Percentiles rank a stretch among this genome's conserved stretches.
These are phyloP conservation scores for Eclectus roratus DNA, from an alignment of 2,113 vertebrate species.

Conservation along the genomic window DNA sequence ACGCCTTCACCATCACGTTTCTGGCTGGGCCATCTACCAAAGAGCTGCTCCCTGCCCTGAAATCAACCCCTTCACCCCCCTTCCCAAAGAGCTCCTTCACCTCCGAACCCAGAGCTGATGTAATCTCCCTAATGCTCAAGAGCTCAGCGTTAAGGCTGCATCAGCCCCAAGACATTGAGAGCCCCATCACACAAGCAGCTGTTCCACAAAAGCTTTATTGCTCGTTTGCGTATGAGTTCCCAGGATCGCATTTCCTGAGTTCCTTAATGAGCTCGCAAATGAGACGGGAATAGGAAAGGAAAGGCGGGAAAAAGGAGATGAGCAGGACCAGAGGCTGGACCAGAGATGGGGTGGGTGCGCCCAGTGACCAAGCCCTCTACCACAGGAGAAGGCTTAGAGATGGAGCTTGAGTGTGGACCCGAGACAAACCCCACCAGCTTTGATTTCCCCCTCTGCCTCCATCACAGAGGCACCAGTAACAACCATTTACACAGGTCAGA, in stretches of 20 bases:
- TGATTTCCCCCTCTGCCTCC: not conserved
- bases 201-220: constrained; percentile 68
- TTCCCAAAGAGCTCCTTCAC: not conserved
- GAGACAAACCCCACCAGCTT: not conserved
- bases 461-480: not conserved
- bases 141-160: constrained; percentile 47
- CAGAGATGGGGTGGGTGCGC: not conserved
- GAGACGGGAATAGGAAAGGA: constrained; percentile 57
- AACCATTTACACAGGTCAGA: not conserved
- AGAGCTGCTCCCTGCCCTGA: accelerated
- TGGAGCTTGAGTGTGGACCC: accelerated
- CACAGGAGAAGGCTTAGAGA: accelerated
- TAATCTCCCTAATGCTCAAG: constrained; percentile 8
- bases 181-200: constrained; percentile 63
- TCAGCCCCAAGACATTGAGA: not conserved
- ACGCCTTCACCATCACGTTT: accelerated
- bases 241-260: constrained; percentile 57
- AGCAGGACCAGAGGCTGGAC: not conserved
- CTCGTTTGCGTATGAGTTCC: constrained; percentile 40
- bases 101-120: constrained; percentile 23
- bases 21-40: not conserved
- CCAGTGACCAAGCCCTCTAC: not conserved
- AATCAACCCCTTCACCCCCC: not conserved
- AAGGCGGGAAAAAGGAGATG: not conserved
- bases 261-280: constrained; percentile 64